A percentile compares a stretch with the other conserved stretches of the same genome.
phyloP scores from a whole-genome alignment of 2,888 invertebrate species.

The Eupelmus urozonus region DNA sequence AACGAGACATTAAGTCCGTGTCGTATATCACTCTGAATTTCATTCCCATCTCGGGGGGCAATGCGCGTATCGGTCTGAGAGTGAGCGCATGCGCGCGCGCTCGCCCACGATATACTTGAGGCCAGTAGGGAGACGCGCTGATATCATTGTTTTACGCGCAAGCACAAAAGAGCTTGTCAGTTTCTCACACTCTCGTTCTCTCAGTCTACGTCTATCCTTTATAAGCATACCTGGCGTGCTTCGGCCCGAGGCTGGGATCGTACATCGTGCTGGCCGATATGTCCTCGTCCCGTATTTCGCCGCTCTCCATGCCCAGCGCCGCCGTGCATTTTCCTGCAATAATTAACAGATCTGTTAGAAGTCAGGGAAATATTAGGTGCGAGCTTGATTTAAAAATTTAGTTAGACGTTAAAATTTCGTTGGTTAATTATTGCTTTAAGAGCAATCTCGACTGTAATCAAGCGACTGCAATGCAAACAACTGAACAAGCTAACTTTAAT shows the following conservation, averaged over 20 bases:
- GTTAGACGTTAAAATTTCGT: no score
- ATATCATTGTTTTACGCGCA: constrained; percentile 22
- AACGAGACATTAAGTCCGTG: constrained; percentile 34
- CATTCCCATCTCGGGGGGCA: neutral
- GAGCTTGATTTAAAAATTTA: no score
- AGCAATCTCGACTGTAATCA: no score
- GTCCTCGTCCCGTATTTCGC: constrained; percentile 76
- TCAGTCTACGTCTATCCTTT: no score
- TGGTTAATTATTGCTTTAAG: no score
- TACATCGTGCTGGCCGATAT: constrained; percentile 76
- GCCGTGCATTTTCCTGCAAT: constrained; percentile 74
- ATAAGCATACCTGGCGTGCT: constrained; percentile 73
- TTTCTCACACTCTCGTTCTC: constrained; percentile 5
- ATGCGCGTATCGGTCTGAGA: neutral
- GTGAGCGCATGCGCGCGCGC: neutral
- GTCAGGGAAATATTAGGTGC: no score
- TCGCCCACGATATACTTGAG: constrained; percentile 42
- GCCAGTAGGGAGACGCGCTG: neutral
- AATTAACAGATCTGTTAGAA: constrained; percentile 62
- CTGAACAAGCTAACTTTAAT: no score
- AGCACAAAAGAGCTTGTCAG: constrained; percentile 67
- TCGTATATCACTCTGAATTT: constrained; percentile 27
- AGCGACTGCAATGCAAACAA: no score
- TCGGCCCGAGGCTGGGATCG: constrained; percentile 74
- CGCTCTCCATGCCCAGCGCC: constrained; percentile 74